Base-by-base conservation (phyloP, 92 coral and sea anemone species). In the Blastomussa wellsi region DNA sequence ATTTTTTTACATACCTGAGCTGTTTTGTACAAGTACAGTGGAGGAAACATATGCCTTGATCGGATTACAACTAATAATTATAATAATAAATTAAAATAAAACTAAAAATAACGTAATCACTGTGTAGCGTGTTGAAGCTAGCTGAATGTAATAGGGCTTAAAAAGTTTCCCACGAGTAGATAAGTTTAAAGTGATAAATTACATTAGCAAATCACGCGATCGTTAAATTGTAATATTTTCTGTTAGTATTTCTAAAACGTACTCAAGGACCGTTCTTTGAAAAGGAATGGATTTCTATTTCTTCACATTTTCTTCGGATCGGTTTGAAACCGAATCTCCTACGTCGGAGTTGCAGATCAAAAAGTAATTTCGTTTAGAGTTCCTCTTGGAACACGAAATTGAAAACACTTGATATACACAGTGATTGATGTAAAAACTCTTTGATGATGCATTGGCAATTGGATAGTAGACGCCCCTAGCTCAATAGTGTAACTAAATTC, bases 401-500 rank as follows among this genome's bases (percentile, higher is more conserved):
- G 11, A 57, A 57, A 53, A 57, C 65, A 24, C 65, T n/a, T 24
- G 29, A 57, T 57, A n/a, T 57, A 28, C 29, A 14, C 29, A 35
- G 11, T 14, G 41, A 68, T 29, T 62, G 31, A 62, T 62, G 26
- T 62, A 62, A 62, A 10, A 24, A 33, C 9, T 17, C 41, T 32
- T 68, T 68, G 26, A 68, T 68, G 74, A 35, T 16, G 39, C n/a
- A 14, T 68, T n/a, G 7, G 41, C 4, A 19, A 68, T 35, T 68
- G 33, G 44, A 68, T 68, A n/a, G 41, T 31, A 1, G 33, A 35
- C 24, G 74, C 44, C 39, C 74, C 74, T 14, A 68, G 20, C 74
- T 35, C 24, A 33, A 68, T 68, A 68, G 74, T 68, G 74, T 35
- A 68, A 70, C 75, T 17, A 70, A 70, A 70, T 70, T 70, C 75